Base-by-base conservation (phyloP, 1,140 invertebrate genomes). In the Sesamia nonagrioides region DNA sequence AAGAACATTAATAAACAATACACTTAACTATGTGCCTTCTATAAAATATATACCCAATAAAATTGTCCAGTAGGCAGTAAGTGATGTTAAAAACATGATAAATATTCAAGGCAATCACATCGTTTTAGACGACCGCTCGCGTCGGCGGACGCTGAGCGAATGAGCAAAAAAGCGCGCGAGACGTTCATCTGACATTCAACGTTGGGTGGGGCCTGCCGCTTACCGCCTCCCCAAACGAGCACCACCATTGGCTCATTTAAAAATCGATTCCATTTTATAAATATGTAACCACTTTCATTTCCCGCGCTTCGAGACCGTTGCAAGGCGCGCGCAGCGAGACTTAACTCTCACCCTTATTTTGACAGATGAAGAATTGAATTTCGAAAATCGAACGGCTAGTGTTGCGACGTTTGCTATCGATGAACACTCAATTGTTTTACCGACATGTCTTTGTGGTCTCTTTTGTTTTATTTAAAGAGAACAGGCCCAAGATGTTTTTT, bases 211-310 rank as follows among this genome's bases (percentile, higher is more conserved):
- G 91, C 91, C 79, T 84, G 63, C 82, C 69, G 79, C 80, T 82
- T 74, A 88, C 92, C 91, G 90, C 92, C 92, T 89, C 89, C 85
- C 76, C 52, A 82, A 85, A 84, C 84, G 80, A 86, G 90, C 85
- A 78, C 82, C 68, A 80, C 90, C 85, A 94, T 94, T 94, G 92
- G 92, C 88, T 82, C 88, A 85, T 92, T 93, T 93, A 92, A 94
- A 94, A 94, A 94, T 94, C 93, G 93, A 94, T 94, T 93, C 91
- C 93, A 91, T 93, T 94, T 93, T 92, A 93, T 94, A 94, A 94
- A 94, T 94, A 93, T 94, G 93, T 93, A 93, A 92, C 93, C 91
- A 88, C 90, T 93, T 92, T 88, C 86, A 37, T 86, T 89, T 77
- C 68, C 48, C 56, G 54, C 88, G 78, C 69, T 71, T 71, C 81